A percentile compares a stretch with the other conserved stretches of the same genome.
Conservation (phyloP, 1,140 invertebrate genomes). For the Diprion similis region DNA sequence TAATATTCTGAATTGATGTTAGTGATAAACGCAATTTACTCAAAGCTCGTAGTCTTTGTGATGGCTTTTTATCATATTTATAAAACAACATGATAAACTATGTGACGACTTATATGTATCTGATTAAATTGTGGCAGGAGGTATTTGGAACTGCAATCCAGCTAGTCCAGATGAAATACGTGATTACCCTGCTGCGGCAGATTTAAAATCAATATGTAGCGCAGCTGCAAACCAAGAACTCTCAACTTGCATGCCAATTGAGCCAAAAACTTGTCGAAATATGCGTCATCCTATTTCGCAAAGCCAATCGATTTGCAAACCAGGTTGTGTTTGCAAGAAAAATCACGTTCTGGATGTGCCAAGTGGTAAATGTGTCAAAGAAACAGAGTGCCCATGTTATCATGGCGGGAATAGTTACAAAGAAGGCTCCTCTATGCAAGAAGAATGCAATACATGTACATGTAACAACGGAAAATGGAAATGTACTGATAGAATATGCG, state of each 20-base stretch:
- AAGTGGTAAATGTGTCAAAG: constrained; percentile 72
- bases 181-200: constrained; percentile 67
- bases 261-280: constrained; percentile 82
- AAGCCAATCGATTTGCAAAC: constrained; percentile 67
- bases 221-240: constrained; percentile 71
- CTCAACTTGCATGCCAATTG: constrained; percentile 76
- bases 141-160: constrained; percentile 73
- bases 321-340: constrained; percentile 80
- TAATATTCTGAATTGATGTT: not conserved
- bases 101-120: too few relatives aligned
- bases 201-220: constrained; percentile 68
- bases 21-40: not conserved
- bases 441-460: constrained; percentile 82
- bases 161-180: constrained; percentile 69
- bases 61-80: too few relatives aligned
- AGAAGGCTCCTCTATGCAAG: constrained; percentile 77
- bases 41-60: too few relatives aligned
- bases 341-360: constrained; percentile 77
- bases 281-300: constrained; percentile 68
- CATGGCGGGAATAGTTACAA: constrained; percentile 84
- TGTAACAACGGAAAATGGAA: constrained; percentile 74
- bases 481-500: constrained; percentile 69
- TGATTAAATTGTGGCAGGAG: constrained; percentile 26
- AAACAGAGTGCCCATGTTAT: constrained; percentile 83
- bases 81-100: too few relatives aligned